Conservation (phyloP, 2,888 invertebrate genomes). For the Hyalella azteca region DNA sequence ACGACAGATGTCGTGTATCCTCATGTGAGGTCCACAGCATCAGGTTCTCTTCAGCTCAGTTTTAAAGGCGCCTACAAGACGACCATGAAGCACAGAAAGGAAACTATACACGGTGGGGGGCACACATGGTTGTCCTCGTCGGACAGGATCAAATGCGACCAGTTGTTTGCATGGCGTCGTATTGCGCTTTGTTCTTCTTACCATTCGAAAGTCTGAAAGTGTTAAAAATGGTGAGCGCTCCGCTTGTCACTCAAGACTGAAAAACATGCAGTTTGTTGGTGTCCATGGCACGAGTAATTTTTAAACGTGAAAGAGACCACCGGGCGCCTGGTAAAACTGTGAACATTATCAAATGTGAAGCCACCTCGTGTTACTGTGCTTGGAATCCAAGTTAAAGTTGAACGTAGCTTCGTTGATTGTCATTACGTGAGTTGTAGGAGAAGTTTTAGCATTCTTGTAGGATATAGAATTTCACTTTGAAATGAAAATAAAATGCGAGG, state of each 20-base stretch:
- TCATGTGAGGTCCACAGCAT: background rate
- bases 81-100: constrained; percentile 1
- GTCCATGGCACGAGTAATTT: too few species aligned
- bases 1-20: background rate
- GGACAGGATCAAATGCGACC: background rate
- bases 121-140: background rate
- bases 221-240: background rate
- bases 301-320: too few species aligned
- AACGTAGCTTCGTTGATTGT: too few species aligned
- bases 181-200: background rate
- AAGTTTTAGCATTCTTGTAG: too few species aligned
- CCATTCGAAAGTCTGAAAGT: background rate
- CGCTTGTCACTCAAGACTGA: background rate
- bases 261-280: too few species aligned
- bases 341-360: too few species aligned
- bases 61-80: background rate
- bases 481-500: too few species aligned
- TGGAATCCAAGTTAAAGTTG: too few species aligned
- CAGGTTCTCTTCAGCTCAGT: background rate
- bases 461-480: too few species aligned
- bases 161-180: background rate
- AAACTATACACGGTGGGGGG: background rate
- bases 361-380: too few species aligned
- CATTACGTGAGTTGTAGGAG: too few species aligned
- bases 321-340: too few species aligned